Conservation (phyloP, 2,113 vertebrate genomes). For the Toxostoma redivivum region DNA sequence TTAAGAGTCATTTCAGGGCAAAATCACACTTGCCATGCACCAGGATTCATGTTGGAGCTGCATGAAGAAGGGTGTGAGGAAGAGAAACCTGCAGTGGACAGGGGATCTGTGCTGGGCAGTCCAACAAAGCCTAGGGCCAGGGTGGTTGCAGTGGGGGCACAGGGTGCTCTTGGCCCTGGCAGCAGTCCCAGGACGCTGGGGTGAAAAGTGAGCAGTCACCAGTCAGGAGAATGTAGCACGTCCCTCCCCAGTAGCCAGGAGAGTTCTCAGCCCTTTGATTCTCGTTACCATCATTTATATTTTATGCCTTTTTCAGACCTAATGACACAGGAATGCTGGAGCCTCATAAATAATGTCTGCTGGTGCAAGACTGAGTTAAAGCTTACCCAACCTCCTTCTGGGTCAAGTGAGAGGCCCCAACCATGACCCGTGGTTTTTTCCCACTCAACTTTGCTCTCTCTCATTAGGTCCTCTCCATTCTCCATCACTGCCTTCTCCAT, state of each 20-base stretch:
- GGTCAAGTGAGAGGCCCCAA: not conserved
- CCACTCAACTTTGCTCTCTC: not conserved
- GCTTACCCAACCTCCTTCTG: not conserved
- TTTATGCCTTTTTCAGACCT: conserved; percentile 1
- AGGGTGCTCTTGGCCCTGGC: rapidly evolving
- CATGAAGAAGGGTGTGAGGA: rapidly evolving
- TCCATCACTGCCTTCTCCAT: not conserved
- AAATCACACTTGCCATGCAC: rapidly evolving
- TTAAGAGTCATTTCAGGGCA: not conserved
- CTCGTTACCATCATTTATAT: not conserved
- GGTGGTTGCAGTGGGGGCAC: not conserved
- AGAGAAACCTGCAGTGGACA: rapidly evolving
- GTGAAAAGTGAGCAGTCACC: rapidly evolving
- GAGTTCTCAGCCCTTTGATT: not conserved
- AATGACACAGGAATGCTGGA: conserved; percentile 6
- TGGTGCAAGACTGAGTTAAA: not conserved
- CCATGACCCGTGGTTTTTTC: not conserved
- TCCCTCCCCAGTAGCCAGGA: rapidly evolving
- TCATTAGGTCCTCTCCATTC: not conserved
- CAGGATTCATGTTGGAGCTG: rapidly evolving
- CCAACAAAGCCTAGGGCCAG: not conserved
- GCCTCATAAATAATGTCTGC: conserved; percentile 3
- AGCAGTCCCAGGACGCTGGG: rapidly evolving
- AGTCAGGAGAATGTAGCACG: rapidly evolving
- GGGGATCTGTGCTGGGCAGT: not conserved